Evolutionary conservation across 2,888 invertebrate genomes (phyloP), one percentile per base, ranked within the genome.

Genomic region (Drosophila monieri): DNA sequence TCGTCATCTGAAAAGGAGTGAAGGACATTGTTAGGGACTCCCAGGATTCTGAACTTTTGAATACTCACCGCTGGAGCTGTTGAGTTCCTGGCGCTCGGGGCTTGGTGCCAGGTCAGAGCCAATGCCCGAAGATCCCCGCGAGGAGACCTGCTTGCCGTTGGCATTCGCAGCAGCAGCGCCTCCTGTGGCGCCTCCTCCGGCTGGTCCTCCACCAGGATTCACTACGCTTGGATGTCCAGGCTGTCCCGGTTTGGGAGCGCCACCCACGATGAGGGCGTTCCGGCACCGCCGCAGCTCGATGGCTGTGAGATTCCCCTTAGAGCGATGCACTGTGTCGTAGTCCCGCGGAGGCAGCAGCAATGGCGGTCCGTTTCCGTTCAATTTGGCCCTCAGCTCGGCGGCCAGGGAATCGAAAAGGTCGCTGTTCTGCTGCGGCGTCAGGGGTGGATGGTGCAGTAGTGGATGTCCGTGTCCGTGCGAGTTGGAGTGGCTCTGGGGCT

Each of bases 271-370:
- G 47, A 92, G 74, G 2, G 90, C 88, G 75, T 92, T 92, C 48
- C 91, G 90, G 74, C 92, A 92, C 60, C 92, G 89, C 49, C 95
- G 91, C 71, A 94, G 90, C 87, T 95, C 95, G 79, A 95, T 95
- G 27, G 94, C 95, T n/a, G 94, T 93, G 51, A 96, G 91, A 89
- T 96, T 95, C 6, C 96, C 96, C 70, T 95, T 93, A 55, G 92
- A 92, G 52, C 92, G 93, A 89, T 96, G 96, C 2, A 97, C 96
- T 1, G 98, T 98, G 91, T 98, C 98, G 92, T 98, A 98, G 91
- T 98, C 98, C 27, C 97, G 93, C 0, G 98, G 98, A 0, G 98
- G 98, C 69, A 98, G 92, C 21, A 98, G 93, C 55, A 98, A 94
- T 0, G 98, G 98, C 91, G 91, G 94, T 89, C 93, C 94, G 88